Evolutionary conservation across 2,888 invertebrate genomes (phyloP), one percentile per base, ranked within the genome.

Genomic region (Eristalinus sepulchralis): DNA sequence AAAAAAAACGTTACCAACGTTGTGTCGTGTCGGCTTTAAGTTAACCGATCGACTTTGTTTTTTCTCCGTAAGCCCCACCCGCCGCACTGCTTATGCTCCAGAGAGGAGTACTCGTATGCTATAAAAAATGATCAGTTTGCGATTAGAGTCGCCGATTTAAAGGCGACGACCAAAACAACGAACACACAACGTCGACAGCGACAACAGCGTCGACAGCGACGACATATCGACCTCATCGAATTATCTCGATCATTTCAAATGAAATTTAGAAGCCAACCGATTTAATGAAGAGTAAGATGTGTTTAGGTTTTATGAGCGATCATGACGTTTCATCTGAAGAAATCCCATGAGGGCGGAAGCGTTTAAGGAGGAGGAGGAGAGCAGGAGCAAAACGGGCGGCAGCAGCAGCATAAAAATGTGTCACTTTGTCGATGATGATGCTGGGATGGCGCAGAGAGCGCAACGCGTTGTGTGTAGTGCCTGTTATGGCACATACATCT

Each of bases 171-270:
- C 73, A 83, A 78, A 72, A 68, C 55, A 67, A 71, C 71, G 34
- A 77, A 20, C 53, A 20, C 53, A 70, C 62, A 34, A 78, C 70
- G 33, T 66, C 78, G 76, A 67, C 67, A 36, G 13, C 27, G 20
- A 47, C 9, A 27, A 47, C n/a, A 31, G 57, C 63, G 3, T 63
- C 55, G 64, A 75, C 60, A 79, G 67, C 83, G 34, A 80, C 86
- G 73, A 86, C 85, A 86, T n/a, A n/a, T 79, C 86, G 83, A 86
- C 86, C 75, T 83, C 79, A 83, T 86, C 83, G 86, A 86, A 86
- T 83, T 86, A 86, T 86, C 83, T 73, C 83, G 83, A 86, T 86
- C 83, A 66, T 86, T 79, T 71, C 9, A 79, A 83, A 83, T 67
- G 60, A 86, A 79, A 67, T 75, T 81, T 72, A 71, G 75, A 70